phyloP scores from a whole-genome alignment of 2,888 invertebrate genomes.

The Hololepta plana region DNA sequence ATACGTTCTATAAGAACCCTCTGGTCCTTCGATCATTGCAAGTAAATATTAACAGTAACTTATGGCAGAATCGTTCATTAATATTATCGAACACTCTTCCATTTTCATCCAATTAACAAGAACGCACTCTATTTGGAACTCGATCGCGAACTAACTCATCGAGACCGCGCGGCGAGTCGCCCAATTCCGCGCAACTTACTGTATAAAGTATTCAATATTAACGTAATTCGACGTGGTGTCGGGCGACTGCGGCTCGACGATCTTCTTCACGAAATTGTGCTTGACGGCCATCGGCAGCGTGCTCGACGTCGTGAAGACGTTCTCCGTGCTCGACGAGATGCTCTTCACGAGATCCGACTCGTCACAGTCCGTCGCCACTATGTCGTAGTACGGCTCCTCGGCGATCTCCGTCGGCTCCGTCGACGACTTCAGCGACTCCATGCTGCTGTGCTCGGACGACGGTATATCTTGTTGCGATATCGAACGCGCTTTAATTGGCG shows the following conservation, averaged over 20 bases:
- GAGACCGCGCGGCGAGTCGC: too few relatives aligned
- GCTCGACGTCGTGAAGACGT: conserved; percentile 39
- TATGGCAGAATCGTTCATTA: too few relatives aligned
- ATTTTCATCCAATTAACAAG: too few relatives aligned
- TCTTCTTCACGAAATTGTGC: conserved; percentile 13
- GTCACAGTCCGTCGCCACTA: conserved; percentile 45
- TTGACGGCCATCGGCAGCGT: conserved; percentile 37
- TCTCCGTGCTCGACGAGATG: conserved; percentile 53
- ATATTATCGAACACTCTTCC: too few relatives aligned
- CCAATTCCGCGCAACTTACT: too few relatives aligned
- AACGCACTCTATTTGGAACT: too few relatives aligned
- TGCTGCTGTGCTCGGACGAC: conserved; percentile 21
- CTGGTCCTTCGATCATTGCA: too few relatives aligned
- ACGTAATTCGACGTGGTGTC: conserved; percentile 74
- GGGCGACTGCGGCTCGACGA: conserved; percentile 55
- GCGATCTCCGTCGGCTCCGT: conserved; percentile 36
- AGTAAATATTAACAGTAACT: too few relatives aligned
- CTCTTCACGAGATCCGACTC: conserved; percentile 20
- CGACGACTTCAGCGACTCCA: conserved; percentile 30
- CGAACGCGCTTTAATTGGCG: conserved; percentile 21
- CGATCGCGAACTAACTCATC: too few relatives aligned
- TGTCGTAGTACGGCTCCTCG: conserved; percentile 55
- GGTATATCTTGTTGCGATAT: conserved; percentile 11
- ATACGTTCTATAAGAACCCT: too few relatives aligned
- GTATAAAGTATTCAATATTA: conserved; percentile 82